Evolutionary conservation across 2,113 vertebrate species (phyloP), one percentile per base, ranked within the genome.

Genomic region (Alces alces): DNA sequence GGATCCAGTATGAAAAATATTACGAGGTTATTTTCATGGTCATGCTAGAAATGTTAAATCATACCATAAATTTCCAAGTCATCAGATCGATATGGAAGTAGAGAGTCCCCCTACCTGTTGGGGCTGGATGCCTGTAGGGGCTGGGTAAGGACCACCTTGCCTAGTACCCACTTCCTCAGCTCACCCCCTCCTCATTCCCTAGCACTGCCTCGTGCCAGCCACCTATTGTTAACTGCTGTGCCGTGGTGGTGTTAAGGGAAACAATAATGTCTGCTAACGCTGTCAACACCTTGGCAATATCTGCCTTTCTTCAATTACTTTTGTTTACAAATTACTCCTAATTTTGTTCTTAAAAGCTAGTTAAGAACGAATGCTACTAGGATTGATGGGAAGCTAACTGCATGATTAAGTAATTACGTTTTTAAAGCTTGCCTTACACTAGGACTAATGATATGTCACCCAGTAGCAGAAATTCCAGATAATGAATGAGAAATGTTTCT

Each of bases 301-400:
- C 98, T 98, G 98, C 98, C 98, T 98, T 98, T 97, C 98, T 97
- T 98, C 98, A 99, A 99, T 99, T 99, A 99, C 98, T 99, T 99
- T 98, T 99, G 99, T 98, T 99, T 99, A 99, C 99, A 99, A 99
- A 99, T 99, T 99, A 99, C 98, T 99, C 97, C 98, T 99, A 99
- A 99, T 99, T 99, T 98, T 99, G 98, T 99, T 98, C 98, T 99
- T 99, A 98, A 99, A 99, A 99, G 98, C 98, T 99, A 99, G 99
- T 99, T 99, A 99, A 99, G 98, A 99, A 88, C 98, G 98, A 99
- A 98, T 97, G 98, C 98, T 99, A 96, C 98, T 98, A 99, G 98
- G 98, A 99, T 99, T 99, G 98, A 99, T 99, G 98, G 95, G 98
- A 97, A 98, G 96, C 98, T 99, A 99, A 99, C 98, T 99, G 98